These are phyloP conservation scores for Pogona vitticeps DNA, from an alignment of 2,113 vertebrate species.

Conservation along the genomic window DNA sequence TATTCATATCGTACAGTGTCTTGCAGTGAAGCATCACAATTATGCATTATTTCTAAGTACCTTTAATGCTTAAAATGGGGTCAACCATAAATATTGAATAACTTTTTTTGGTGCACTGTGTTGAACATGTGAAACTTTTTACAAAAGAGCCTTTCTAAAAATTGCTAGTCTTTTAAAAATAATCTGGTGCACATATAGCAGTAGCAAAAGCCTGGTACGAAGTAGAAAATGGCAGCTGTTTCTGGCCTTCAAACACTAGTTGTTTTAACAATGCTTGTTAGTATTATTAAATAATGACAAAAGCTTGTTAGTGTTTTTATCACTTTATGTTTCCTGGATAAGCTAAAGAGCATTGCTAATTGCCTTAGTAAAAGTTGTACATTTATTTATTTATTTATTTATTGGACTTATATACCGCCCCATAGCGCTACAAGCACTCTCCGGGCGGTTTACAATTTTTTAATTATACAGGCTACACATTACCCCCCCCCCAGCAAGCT, in stretches of 20 bases:
- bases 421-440: no score
- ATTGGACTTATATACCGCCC: no score
- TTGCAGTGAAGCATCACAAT: background rate
- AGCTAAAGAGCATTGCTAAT: background rate
- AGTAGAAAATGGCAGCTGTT: background rate
- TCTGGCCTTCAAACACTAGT: background rate
- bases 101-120: background rate
- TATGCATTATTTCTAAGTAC: background rate
- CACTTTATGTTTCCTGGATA: background rate
- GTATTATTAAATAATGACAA: background rate
- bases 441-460: no score
- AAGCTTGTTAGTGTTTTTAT: background rate
- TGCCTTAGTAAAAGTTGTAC: background rate
- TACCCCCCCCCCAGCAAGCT: no score
- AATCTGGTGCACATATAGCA: background rate
- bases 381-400: no score
- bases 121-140: background rate
- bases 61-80: no score
- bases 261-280: constrained; percentile 2
- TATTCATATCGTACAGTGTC: constrained; percentile 14
- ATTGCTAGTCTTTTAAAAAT: background rate
- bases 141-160: background rate
- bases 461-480: no score
- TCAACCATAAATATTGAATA: no score
- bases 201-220: background rate